Evolutionary conservation across 2,113 vertebrate genomes (phyloP), one percentile per base, ranked within the genome.

Genomic region (Paratilapia polleni): DNA sequence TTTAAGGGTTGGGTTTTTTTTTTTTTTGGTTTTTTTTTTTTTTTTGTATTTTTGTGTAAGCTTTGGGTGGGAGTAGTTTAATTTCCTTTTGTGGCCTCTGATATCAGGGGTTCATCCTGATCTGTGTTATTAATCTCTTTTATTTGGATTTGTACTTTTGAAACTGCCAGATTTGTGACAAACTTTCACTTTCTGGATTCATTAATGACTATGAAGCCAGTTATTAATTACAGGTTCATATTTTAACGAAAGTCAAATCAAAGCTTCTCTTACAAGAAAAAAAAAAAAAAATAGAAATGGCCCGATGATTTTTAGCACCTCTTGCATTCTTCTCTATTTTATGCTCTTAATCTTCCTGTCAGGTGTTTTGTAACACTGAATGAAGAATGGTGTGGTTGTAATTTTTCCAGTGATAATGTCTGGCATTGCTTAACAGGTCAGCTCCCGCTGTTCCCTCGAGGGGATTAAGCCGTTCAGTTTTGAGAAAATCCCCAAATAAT

Each of bases 401-500:
- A 43, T 75, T 6, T 80, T 41, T 38, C 34, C 31, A 11, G 62
- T 6, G 8, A 26, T 28, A 64, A 36, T 19, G 36, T 56, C 13
- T 31, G 54, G 14, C 5, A 3, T 77, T 24, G 59, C 36, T 74
- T 47, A 26, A 64, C 34, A 31, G 36, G 41, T 81, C 52, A 76
- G 78, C 26, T 81, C 20, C 57, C 19, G 3, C 68, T 74, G 56
- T n/a, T 76, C 63, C 28, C 34, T 62, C 8, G 31, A 80, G 22
- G 59, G 59, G 77, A 52, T 34, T 57, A 75, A 75, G 31, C 70
- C 68, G 38, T 57, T 77, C 1, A 4, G 1, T 77, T 85, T 78
- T 66, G 38, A 66, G 47, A 70, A 87, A 90, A 84, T 88, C 78
- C 78, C 15, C 1, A 80, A 88, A 87, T 82, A 86, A 87, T 86